phyloP scores from a whole-genome alignment of 2,113 vertebrate species.

The Rhinoderma darwinii region DNA sequence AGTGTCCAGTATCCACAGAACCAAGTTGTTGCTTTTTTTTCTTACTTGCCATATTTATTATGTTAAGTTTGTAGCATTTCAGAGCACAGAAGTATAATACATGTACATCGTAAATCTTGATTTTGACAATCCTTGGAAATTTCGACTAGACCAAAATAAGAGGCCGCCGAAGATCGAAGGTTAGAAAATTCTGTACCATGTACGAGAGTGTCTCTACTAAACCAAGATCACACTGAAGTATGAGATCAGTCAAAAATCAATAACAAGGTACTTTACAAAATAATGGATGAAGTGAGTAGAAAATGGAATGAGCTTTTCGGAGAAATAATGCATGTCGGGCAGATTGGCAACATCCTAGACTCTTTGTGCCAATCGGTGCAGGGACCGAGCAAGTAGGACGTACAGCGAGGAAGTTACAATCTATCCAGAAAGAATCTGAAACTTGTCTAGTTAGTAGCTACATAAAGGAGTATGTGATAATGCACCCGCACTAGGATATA shows the following conservation, averaged over 20 bases:
- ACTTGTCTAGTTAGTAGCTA: not conserved
- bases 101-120: not conserved
- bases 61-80: not conserved
- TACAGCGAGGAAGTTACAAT: not conserved
- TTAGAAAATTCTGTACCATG: not conserved
- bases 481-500: too few relatives aligned
- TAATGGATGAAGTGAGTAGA: conserved; percentile 40
- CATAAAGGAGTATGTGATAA: too few relatives aligned
- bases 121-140: not conserved
- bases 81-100: not conserved
- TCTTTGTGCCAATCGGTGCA: conserved; percentile 23
- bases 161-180: conserved; percentile 14
- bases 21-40: too few relatives aligned
- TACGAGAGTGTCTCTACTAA: conserved; percentile 1
- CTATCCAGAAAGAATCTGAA: not conserved
- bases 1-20: not conserved
- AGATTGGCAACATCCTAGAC: conserved; percentile 30
- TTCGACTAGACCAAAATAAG: not conserved
- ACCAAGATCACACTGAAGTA: conserved; percentile 43
- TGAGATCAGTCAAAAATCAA: conserved; percentile 37
- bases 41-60: not conserved
- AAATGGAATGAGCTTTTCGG: conserved; percentile 25
- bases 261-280: conserved; percentile 45
- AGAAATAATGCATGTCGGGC: conserved; percentile 17
- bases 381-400: not conserved